Evolutionary conservation across 2,113 vertebrate genomes (phyloP).

Genomic region (Glaucidium brasilianum): DNA sequence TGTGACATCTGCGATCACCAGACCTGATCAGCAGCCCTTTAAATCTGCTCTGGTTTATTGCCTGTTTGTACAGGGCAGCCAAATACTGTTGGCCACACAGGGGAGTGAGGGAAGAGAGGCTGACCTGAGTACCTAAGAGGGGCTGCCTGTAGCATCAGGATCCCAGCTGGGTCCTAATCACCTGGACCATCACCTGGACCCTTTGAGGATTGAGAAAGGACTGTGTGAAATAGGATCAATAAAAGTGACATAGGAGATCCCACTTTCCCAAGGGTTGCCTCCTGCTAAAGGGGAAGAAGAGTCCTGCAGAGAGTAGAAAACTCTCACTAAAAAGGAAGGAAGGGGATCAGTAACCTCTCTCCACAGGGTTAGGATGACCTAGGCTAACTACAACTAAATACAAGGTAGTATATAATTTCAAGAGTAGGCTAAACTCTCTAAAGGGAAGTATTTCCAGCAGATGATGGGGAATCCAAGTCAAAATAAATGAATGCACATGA

Average conservation of each 20-base stretch:
- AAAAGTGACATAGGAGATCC: neutral
- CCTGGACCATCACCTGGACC: neutral
- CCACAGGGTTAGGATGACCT: neutral
- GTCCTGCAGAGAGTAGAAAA: neutral
- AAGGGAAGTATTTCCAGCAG: neutral
- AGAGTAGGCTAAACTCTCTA: neutral
- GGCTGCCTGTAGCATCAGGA: no score
- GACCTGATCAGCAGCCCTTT: neutral
- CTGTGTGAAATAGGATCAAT: neutral
- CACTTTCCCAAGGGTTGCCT: neutral
- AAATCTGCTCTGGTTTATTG: neutral
- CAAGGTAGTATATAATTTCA: neutral
- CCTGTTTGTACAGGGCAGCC: neutral
- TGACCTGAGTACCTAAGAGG: accelerated
- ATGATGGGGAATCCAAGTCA: neutral
- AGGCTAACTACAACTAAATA: neutral
- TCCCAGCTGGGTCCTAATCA: neutral
- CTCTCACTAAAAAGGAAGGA: neutral
- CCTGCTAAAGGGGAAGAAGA: neutral
- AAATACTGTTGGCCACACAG: neutral
- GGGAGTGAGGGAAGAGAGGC: neutral
- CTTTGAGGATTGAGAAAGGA: neutral
- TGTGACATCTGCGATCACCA: neutral
- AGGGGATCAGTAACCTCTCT: neutral
- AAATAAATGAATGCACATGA: neutral